A percentile compares a stretch with the other conserved stretches of the same genome.
phyloP scores from a whole-genome alignment of 37 sponge, comb jelly and placozoan species.

The Lycopodina hypogea region DNA sequence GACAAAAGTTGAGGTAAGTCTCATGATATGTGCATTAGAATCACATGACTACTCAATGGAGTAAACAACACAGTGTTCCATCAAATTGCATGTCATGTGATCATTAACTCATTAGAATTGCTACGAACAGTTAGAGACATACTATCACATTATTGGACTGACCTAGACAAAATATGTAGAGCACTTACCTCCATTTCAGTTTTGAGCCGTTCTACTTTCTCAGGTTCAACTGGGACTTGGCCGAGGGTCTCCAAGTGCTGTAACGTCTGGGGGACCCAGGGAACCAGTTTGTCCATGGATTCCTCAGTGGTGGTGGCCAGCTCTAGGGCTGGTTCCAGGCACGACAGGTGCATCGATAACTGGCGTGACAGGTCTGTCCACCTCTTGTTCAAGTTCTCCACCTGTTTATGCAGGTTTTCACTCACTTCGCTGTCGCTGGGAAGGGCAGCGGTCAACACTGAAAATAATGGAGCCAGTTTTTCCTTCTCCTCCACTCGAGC shows the following conservation, averaged over 20 bases:
- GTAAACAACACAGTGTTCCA: too few relatives aligned
- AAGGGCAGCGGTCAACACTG: constrained; percentile 19
- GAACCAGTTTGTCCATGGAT: constrained; percentile 16
- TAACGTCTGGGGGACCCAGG: constrained; percentile 45
- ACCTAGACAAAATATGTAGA: too few relatives aligned
- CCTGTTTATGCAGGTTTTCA: constrained; percentile 18
- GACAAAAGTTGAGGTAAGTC: neutral
- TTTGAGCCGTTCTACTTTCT: constrained; percentile 46
- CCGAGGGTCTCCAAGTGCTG: constrained; percentile 21
- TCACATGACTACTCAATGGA: too few relatives aligned
- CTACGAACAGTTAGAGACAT: too few relatives aligned
- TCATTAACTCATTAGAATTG: too few relatives aligned
- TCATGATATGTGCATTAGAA: too few relatives aligned
- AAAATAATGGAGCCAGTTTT: constrained; percentile 14
- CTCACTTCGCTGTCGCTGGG: constrained; percentile 27
- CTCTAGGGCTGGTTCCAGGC: constrained; percentile 20
- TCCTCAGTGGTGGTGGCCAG: constrained; percentile 50
- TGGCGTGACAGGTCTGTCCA: constrained; percentile 38
- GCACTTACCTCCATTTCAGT: constrained; percentile 38
- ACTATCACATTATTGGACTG: too few relatives aligned
- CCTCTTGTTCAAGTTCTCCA: constrained; percentile 17
- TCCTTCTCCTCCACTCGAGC: constrained; percentile 19
- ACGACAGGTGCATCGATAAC: constrained; percentile 13
- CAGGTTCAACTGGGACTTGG: constrained; percentile 48
- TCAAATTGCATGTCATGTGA: too few relatives aligned